Base-by-base conservation (phyloP, 2,888 invertebrate species). In the Barypeithes pellucidus region DNA sequence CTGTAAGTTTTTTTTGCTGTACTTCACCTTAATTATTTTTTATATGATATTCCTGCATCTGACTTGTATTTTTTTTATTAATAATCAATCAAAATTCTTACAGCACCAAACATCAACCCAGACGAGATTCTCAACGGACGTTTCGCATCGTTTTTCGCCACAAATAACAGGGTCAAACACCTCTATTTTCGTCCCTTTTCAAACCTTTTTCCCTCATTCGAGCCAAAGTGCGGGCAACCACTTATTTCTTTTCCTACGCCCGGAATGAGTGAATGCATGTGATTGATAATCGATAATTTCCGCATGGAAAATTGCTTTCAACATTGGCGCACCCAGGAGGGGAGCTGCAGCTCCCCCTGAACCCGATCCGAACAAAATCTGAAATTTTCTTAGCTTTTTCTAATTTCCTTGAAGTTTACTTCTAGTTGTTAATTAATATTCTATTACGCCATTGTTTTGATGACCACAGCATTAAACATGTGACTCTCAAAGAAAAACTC, bases 241-340 rank as follows among this genome's bases (percentile, higher is more conserved):
- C 47, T 47, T 47, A 62, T 47, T 62, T 29, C 22, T 62, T 45
- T 62, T 62, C 62, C 1, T 45, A 8, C 43, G 62, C 62, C 33
- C 24, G 47, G 47, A 45, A 43, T 47, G 47, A 62, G 62, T 50
- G 50, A 50, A 24, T 62, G 61, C 61, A 61, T 61, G 41, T 61
- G 61, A 61, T 61, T 16, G 62, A 16, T 45, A 62, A 62, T 62
- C 62, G 62, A 62, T 62, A 61, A 24, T 50, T 50, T 24, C 24
- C 24, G 22, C 50, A 50, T 24, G 50, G 22, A 50, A 50, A 50
- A 24, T 20, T 8, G 22, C 24, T 50, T 50, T 50, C 24, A 20
- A 18, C 45, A n/a, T 24, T 24, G 24, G 24, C 2, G 24, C 2
- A 24, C 2, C 24, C 5, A 5, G 24, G 24, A 5, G 24, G 24